phyloP scores from a whole-genome alignment of 1,140 invertebrate species.

The Drosophila suzukii region DNA sequence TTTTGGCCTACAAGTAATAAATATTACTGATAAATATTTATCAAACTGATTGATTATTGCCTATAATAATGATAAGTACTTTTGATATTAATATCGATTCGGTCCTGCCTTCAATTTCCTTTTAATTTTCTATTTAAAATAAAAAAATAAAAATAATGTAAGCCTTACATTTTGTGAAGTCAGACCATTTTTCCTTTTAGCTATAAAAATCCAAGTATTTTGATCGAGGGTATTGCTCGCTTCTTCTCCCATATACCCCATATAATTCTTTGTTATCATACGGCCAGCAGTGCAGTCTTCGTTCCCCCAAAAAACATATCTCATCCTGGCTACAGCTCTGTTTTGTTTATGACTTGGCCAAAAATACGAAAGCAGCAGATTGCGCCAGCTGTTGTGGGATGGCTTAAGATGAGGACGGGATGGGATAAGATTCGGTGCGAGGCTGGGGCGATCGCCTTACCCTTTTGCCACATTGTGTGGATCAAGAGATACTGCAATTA shows the following conservation, averaged over 20 bases:
- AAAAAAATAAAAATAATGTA: too few species aligned
- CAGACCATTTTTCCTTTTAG: too few species aligned
- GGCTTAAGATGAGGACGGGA: constrained; percentile 9
- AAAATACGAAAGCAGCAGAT: constrained; percentile 51
- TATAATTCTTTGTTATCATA: constrained; percentile 8
- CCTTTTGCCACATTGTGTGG: constrained; percentile 71
- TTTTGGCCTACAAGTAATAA: too few species aligned
- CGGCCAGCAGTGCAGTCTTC: constrained; percentile 2
- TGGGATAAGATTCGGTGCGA: constrained; percentile 6
- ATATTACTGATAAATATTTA: too few species aligned
- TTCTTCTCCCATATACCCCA: neutral
- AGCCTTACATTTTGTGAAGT: too few species aligned
- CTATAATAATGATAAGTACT: too few species aligned
- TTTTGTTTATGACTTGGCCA: constrained; percentile 79
- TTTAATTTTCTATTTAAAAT: too few species aligned
- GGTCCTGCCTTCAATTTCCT: too few species aligned
- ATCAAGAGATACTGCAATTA: constrained; percentile 71
- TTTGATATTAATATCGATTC: too few species aligned
- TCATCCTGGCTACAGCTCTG: constrained; percentile 27
- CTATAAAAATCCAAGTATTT: neutral
- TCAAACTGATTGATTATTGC: too few species aligned
- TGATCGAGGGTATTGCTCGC: neutral
- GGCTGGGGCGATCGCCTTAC: constrained; percentile 21
- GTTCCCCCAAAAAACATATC: constrained; percentile 4
- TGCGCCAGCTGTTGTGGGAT: constrained; percentile 39